Base-by-base conservation (phyloP, 1,140 invertebrate species). In the Zophobas morio region DNA sequence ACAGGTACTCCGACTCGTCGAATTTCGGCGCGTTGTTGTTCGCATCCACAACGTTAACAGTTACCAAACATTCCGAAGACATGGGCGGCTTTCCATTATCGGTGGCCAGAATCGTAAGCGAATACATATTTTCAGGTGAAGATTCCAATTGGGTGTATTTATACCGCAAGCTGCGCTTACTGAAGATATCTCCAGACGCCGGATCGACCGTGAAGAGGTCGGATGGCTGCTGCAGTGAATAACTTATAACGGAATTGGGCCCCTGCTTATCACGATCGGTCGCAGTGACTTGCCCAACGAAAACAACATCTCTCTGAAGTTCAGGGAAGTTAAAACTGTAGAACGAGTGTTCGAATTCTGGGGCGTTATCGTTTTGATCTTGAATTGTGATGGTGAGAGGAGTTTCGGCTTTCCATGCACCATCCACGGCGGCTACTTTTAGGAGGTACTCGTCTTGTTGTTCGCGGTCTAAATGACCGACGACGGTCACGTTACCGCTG, bases 321-420 rank as follows among this genome's bases (percentile, higher is more conserved):
- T 98, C 96, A 0, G 95, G 94, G 76, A 98, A 95, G 84, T 97
- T 95, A 83, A 98, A 97, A 82, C 92, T 93, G 83, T 98, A 98
- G 77, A 91, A 93, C 0, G 93, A 92, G 82, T 95, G 91, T 80
- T 96, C 95, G 84, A 98, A 98, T 86, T 96, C 94, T 0, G 97
- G 97, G 0, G 95, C 91, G 85, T 98, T 98, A 84, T 98, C 97
- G 86, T 98, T 98, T 81, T 96, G 94, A 88, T 98, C 97, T 86
- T 97, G 95, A 73, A 98, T 95, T 1, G 95, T 96, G 34, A 98
- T 96, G 0, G 96, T 97, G 0, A 98, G 85, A 0, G 95, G 93
- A 0, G 96, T 98, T 86, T 96, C 95, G 0, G 94, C 90, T 77
- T 92, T 89, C 96, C 96, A 98, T 2, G 96, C 94, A 0, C 95